These are phyloP conservation scores for Xenotilapia flavipinnis DNA, from an alignment of 2,113 vertebrate species.

Conservation along the genomic window DNA sequence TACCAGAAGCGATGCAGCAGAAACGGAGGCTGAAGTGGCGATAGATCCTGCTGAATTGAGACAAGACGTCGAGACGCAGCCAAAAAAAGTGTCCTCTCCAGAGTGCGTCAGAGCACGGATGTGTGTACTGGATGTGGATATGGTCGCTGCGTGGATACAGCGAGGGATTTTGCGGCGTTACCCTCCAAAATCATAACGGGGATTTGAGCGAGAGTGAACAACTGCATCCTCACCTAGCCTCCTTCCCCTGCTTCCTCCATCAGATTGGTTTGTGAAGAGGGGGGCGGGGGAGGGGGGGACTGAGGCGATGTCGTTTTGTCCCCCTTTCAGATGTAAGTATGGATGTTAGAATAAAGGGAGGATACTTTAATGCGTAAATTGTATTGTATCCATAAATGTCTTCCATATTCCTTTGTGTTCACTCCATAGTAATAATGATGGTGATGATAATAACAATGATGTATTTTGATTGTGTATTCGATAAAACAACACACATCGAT, in stretches of 20 bases:
- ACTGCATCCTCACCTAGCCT: constrained; percentile 61
- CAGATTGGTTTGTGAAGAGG: constrained; percentile 26
- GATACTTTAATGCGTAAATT: constrained; percentile 46
- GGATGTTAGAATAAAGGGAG: constrained; percentile 20
- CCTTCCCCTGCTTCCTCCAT: constrained; percentile 41
- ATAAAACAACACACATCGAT: not conserved
- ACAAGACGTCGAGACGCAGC: constrained; percentile 61
- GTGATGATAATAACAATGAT: not conserved
- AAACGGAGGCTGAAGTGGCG: constrained; percentile 59
- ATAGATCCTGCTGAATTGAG: constrained; percentile 77
- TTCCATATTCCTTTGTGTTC: not conserved
- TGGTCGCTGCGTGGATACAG: constrained; percentile 47
- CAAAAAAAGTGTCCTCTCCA: constrained; percentile 62
- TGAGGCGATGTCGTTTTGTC: constrained; percentile 38
- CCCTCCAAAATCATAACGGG: constrained; percentile 29
- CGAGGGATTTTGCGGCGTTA: constrained; percentile 42
- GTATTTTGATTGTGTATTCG: not conserved
- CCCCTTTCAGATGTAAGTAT: constrained; percentile 67
- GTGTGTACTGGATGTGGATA: constrained; percentile 48
- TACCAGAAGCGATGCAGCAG: constrained; percentile 67
- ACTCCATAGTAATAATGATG: not conserved
- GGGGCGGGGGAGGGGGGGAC: not conserved
- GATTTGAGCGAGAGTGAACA: constrained; percentile 53
- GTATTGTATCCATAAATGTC: not conserved
- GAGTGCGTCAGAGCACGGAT: constrained; percentile 69